Conservation (phyloP, 2,888 invertebrate species). For the Tanypteryx hageni region DNA sequence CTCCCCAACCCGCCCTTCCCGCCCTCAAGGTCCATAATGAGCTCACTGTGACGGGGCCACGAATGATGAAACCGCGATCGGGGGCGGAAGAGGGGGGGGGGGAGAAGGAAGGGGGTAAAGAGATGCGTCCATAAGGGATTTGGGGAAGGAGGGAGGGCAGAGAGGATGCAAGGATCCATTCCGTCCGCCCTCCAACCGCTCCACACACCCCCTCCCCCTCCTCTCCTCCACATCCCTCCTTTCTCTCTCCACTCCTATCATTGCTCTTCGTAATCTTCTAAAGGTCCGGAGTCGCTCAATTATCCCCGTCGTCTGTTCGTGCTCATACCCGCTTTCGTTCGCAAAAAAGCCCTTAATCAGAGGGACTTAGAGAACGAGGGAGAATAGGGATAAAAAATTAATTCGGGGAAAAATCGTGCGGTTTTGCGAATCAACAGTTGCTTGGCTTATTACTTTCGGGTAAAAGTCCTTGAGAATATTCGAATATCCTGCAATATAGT, state of each 20-base stretch:
- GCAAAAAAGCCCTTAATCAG: not conserved
- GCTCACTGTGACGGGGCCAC: constrained; percentile 31
- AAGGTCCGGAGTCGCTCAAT: constrained; percentile 21
- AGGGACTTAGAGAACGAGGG: not conserved
- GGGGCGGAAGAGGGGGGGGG: not conserved
- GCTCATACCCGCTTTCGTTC: not conserved
- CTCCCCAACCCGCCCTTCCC: not conserved
- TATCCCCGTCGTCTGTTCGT: not conserved
- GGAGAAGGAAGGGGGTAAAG: not conserved
- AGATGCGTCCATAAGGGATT: not conserved
- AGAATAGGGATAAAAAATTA: not conserved
- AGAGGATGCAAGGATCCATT: not conserved
- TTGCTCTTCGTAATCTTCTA: not conserved
- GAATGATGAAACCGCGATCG: constrained; percentile 49
- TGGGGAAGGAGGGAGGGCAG: not conserved
- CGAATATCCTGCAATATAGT: too few relatives aligned
- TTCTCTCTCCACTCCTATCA: not conserved
- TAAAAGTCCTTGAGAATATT: not conserved
- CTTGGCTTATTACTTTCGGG: not conserved
- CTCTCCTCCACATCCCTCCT: not conserved
- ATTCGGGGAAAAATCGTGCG: not conserved
- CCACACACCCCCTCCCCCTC: too few relatives aligned
- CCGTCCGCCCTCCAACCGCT: not conserved
- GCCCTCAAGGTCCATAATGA: constrained; percentile 34
- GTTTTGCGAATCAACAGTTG: constrained; percentile 40